These are phyloP conservation scores for Cantharis rufa DNA, from an alignment of 2,888 invertebrate species.

Conservation along the genomic window DNA sequence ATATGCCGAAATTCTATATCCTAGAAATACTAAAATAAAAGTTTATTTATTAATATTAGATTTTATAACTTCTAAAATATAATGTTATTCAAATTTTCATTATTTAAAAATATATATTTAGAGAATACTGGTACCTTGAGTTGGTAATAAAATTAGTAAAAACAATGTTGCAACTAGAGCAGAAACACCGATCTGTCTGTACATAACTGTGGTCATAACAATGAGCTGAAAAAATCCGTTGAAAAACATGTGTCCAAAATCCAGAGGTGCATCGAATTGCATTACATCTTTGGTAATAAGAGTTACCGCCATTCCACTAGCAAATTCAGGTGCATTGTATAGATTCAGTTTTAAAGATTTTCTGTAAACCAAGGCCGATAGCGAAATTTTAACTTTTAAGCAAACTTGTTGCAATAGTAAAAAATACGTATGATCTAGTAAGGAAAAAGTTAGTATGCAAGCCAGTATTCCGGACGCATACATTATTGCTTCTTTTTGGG, in stretches of 20 bases:
- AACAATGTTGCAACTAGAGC: slow-evolving; percentile 58
- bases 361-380: slow-evolving; percentile 81
- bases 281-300: slow-evolving; percentile 50
- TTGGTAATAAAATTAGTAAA: slow-evolving; percentile 14
- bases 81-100: no score
- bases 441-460: slow-evolving; percentile 71
- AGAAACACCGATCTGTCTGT: slow-evolving; percentile 57
- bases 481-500: slow-evolving; percentile 64
- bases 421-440: slow-evolving; percentile 77
- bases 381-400: slow-evolving; percentile 80
- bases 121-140: no score
- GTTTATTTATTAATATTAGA: no score
- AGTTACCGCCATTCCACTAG: slow-evolving; percentile 63
- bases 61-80: no score
- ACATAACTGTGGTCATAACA: slow-evolving; percentile 72
- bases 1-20: slow-evolving; percentile 62
- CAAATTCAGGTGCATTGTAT: slow-evolving; percentile 82
- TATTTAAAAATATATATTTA: no score
- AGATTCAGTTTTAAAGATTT: slow-evolving; percentile 72
- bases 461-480: slow-evolving; percentile 73
- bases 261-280: slow-evolving; percentile 77
- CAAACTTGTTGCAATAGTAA: slow-evolving; percentile 80
- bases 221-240: slow-evolving; percentile 76
- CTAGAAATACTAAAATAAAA: neutral
- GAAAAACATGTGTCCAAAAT: slow-evolving; percentile 80